phyloP scores from a whole-genome alignment of 2,113 vertebrate genomes.

The Hipposideros armiger region DNA sequence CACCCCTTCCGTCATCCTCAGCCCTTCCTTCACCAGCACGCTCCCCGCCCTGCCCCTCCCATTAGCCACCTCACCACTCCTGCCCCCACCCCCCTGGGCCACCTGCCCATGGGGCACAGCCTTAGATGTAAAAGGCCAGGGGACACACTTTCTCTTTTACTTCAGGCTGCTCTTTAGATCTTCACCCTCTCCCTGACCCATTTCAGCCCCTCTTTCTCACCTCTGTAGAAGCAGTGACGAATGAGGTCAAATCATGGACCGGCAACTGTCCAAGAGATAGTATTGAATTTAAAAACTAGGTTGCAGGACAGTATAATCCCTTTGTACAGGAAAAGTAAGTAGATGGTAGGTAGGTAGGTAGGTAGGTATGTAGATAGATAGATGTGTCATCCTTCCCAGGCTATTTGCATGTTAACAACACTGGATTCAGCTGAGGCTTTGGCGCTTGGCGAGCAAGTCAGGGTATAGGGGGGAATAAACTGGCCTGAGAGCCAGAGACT shows the following conservation, averaged over 20 bases:
- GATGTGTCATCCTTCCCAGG: not conserved
- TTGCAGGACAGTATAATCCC: not conserved
- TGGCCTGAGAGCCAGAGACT: not conserved
- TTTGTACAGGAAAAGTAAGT: not conserved
- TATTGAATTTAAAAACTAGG: not conserved
- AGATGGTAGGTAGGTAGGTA: not conserved
- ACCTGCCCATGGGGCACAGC: not conserved
- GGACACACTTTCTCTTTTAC: constrained; percentile 58
- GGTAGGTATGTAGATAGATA: no score
- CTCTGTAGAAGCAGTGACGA: not conserved
- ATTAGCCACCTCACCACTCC: not conserved
- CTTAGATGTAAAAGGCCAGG: not conserved
- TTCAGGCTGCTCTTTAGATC: not conserved
- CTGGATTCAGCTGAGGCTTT: not conserved
- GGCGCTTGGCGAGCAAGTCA: not conserved
- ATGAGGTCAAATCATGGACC: not conserved
- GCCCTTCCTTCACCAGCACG: constrained; percentile 16
- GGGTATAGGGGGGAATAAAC: not conserved
- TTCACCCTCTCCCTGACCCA: not conserved
- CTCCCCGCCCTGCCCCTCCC: constrained; percentile 5
- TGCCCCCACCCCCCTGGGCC: not conserved
- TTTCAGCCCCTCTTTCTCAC: constrained; percentile 17
- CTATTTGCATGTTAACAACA: not conserved
- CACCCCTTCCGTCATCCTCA: constrained; percentile 28
- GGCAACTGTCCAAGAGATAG: not conserved